A percentile compares a stretch with the other conserved stretches of the same genome.
phyloP scores from a whole-genome alignment of 2,888 invertebrate species.

The Scaptomyza tumidula region DNA sequence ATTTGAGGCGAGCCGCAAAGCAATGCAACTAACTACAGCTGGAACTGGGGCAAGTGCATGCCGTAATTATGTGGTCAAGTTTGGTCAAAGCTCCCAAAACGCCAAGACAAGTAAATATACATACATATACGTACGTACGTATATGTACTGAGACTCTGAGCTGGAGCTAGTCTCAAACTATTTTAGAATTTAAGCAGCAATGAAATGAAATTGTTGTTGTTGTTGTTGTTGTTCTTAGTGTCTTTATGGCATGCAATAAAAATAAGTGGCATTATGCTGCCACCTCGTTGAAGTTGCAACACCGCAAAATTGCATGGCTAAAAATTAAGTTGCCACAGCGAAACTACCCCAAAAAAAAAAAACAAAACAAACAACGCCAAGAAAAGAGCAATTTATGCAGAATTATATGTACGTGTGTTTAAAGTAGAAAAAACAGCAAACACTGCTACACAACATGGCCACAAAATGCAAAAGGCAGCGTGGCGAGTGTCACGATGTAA shows the following conservation, averaged over 20 bases:
- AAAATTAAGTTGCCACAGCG: conserved; percentile 53
- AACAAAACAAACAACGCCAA: neutral
- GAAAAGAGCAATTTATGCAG: conserved; percentile 23
- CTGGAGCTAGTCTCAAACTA: neutral
- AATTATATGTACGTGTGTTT: conserved; percentile 24
- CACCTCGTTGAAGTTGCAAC: conserved; percentile 55
- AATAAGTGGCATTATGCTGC: conserved; percentile 66
- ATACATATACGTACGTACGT: neutral
- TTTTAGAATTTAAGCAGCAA: conserved; percentile 34
- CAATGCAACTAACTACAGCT: conserved; percentile 38
- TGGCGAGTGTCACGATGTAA: conserved; percentile 65
- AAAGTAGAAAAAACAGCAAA: conserved; percentile 19
- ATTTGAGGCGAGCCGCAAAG: conserved; percentile 65
- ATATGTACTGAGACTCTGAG: conserved; percentile 8
- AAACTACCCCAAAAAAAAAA: neutral
- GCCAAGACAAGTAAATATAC: conserved; percentile 19
- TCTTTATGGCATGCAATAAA: conserved; percentile 65
- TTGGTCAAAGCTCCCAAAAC: conserved; percentile 47
- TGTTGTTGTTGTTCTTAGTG: conserved; percentile 24
- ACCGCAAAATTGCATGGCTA: conserved; percentile 59
- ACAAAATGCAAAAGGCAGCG: conserved; percentile 44
- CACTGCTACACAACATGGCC: conserved; percentile 38
- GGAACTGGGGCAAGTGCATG: conserved; percentile 60
- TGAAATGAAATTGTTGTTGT: neutral
- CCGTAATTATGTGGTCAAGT: conserved; percentile 73